Evolutionary conservation across 2,113 vertebrate genomes (phyloP).

Genomic region (Phylloscopus trochilus): DNA sequence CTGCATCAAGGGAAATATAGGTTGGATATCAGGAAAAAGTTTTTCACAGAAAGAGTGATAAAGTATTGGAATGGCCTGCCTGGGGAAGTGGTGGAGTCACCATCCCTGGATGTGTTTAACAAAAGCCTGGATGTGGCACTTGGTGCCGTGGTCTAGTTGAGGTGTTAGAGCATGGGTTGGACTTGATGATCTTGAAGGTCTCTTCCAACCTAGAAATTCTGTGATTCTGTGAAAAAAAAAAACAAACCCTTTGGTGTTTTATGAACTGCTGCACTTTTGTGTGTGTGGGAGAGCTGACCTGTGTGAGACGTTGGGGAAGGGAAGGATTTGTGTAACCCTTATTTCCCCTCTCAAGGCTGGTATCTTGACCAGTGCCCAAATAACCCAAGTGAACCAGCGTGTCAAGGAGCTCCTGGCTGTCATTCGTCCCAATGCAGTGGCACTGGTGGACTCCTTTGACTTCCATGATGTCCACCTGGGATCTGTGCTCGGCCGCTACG

Average conservation of each 20-base stretch:
- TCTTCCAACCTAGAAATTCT: too few species aligned
- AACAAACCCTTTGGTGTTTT: background rate
- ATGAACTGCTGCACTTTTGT: background rate
- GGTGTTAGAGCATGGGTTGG: too few species aligned
- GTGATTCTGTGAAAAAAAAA: too few species aligned
- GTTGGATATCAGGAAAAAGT: too few species aligned
- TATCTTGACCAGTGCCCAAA: conserved; percentile 81
- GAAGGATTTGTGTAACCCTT: background rate
- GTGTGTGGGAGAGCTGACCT: background rate
- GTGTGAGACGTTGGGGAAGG: background rate
- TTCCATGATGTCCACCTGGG: conserved; percentile 81
- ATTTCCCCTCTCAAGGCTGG: conserved; percentile 70
- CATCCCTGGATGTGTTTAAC: too few species aligned
- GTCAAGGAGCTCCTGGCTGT: conserved; percentile 85
- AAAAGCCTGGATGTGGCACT: too few species aligned
- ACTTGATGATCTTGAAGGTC: too few species aligned
- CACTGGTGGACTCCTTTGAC: conserved; percentile 92
- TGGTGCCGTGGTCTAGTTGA: too few species aligned
- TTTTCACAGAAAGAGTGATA: too few species aligned
- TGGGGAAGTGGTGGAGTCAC: too few species aligned
- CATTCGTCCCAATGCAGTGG: conserved; percentile 86
- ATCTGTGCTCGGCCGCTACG: conserved; percentile 91
- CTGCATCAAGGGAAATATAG: too few species aligned
- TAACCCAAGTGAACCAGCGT: conserved; percentile 78
- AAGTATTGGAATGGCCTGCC: too few species aligned